phyloP scores from a whole-genome alignment of 1,140 invertebrate species.

The Battus philenor region DNA sequence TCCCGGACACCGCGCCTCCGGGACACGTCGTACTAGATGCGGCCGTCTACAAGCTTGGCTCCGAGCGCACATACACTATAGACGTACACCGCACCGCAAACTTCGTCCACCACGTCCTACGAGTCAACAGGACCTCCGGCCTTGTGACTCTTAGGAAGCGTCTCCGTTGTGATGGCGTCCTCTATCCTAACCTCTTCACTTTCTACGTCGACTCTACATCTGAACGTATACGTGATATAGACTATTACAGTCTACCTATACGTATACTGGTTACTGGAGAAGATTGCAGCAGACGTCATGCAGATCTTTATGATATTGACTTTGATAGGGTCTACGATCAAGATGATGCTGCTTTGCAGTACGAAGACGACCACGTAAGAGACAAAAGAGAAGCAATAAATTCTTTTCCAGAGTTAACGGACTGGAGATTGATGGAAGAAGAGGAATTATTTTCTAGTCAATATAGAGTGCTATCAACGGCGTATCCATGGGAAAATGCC shows the following conservation, averaged over 20 bases:
- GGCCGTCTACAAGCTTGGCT: constrained; percentile 85
- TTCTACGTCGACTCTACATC: constrained; percentile 91
- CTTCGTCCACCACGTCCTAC: constrained; percentile 86
- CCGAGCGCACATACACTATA: constrained; percentile 84
- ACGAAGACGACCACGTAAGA: constrained; percentile 58
- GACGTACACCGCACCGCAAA: constrained; percentile 86
- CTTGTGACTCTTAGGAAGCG: constrained; percentile 83
- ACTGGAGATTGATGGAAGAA: constrained; percentile 67
- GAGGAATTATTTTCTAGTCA: constrained; percentile 67
- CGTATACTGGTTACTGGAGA: constrained; percentile 86
- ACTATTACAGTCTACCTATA: constrained; percentile 89
- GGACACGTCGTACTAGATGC: constrained; percentile 87
- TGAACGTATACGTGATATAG: constrained; percentile 84
- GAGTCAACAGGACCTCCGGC: constrained; percentile 84
- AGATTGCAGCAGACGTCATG: constrained; percentile 76
- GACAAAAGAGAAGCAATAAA: constrained; percentile 60
- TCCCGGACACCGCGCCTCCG: constrained; percentile 80
- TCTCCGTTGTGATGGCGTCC: constrained; percentile 87
- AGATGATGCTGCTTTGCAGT: constrained; percentile 56
- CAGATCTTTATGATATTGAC: constrained; percentile 68
- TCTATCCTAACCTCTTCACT: constrained; percentile 89
- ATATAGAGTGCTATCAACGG: constrained; percentile 63
- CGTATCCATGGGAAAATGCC: constrained; percentile 70
- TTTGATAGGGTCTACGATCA: constrained; percentile 75
- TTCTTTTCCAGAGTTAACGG: constrained; percentile 43